phyloP scores from a whole-genome alignment of 2,888 invertebrate species.

The Melinopterus prodromus region DNA sequence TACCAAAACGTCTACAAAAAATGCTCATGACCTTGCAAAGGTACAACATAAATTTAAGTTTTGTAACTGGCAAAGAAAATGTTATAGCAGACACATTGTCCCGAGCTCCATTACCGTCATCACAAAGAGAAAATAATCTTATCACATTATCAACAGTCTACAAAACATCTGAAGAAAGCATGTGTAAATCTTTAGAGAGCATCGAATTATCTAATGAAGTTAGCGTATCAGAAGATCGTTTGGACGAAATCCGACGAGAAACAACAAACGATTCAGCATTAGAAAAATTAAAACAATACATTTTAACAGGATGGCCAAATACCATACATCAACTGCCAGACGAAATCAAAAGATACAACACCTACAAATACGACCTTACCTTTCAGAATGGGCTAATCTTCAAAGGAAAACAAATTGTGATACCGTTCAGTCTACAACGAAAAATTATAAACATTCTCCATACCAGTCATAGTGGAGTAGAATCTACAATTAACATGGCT shows the following conservation, averaged over 20 bases:
- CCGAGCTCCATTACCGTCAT: neutral
- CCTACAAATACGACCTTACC: neutral
- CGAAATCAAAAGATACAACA: neutral
- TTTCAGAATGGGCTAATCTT: neutral
- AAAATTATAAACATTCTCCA: slow-evolving; percentile 18
- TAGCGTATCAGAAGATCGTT: neutral
- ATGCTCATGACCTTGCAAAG: slow-evolving; percentile 32
- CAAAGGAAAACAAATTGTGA: neutral
- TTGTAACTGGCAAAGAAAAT: slow-evolving; percentile 10
- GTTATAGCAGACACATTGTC: slow-evolving; percentile 30
- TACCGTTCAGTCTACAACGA: slow-evolving; percentile 5
- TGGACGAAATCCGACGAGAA: neutral
- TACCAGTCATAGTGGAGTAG: slow-evolving; percentile 12
- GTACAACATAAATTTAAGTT: slow-evolving; percentile 30
- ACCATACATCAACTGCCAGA: slow-evolving; percentile 13
- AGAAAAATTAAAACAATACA: slow-evolving; percentile 14
- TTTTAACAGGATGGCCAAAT: slow-evolving; percentile 20
- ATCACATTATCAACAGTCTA: neutral
- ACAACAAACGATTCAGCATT: neutral
- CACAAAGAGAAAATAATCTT: neutral
- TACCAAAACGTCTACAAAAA: slow-evolving; percentile 33
- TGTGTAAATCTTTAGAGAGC: neutral
- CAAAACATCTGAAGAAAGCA: neutral
- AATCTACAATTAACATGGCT: slow-evolving; percentile 5
- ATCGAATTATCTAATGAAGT: neutral